Evolutionary conservation across 92 coral and sea anemone genomes (phyloP).

Genomic region (Epizoanthus illoricatus): DNA sequence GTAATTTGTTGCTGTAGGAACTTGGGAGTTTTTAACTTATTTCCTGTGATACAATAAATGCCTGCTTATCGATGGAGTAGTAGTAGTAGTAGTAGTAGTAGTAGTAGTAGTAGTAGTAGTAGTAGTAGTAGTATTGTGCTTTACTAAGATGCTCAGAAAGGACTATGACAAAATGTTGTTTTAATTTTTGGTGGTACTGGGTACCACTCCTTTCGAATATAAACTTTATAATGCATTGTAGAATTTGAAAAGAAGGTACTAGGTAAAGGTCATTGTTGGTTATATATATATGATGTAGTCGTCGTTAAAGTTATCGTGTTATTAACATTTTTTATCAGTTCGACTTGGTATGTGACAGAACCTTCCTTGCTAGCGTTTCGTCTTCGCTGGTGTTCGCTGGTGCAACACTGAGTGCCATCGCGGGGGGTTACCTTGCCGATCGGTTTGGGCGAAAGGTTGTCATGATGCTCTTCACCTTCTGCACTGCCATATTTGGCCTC

Average conservation of each 20-base stretch:
- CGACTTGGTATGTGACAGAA: slow-evolving; percentile 77
- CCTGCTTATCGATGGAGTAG: too few species aligned
- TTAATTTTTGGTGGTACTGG: too few species aligned
- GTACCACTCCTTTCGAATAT: too few species aligned
- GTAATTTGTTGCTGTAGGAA: too few species aligned
- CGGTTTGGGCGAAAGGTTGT: slow-evolving; percentile 63
- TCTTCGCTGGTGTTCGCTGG: slow-evolving; percentile 74
- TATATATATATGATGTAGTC: too few species aligned
- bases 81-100: neutral
- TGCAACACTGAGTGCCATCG: slow-evolving; percentile 63
- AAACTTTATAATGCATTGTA: neutral
- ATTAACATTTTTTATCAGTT: slow-evolving; percentile 45
- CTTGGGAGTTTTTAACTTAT: too few species aligned
- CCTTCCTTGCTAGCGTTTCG: slow-evolving; percentile 69
- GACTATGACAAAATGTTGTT: too few species aligned
- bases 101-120: neutral
- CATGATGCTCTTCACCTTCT: slow-evolving; percentile 13
- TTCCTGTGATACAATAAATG: too few species aligned
- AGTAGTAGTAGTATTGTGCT: too few species aligned
- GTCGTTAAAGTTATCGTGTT: neutral
- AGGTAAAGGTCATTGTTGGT: too few species aligned
- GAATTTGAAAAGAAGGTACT: too few species aligned
- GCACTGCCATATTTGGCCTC: slow-evolving; percentile 47
- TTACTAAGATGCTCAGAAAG: too few species aligned
- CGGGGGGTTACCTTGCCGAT: slow-evolving; percentile 70